phyloP scores from a whole-genome alignment of 2,888 invertebrate genomes.

The Thymelicus acteon region DNA sequence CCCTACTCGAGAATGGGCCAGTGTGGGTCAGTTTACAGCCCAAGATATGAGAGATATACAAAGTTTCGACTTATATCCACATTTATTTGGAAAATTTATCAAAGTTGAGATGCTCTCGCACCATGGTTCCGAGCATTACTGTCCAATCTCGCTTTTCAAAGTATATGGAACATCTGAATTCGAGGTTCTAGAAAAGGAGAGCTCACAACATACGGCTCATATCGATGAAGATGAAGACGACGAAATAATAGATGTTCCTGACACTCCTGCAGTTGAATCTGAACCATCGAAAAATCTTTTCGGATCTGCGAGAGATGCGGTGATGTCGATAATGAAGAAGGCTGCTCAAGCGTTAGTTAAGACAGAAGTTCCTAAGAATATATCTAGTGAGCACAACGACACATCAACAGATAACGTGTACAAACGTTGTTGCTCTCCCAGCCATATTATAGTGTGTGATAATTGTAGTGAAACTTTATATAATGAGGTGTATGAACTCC shows the following conservation, averaged over 20 bases:
- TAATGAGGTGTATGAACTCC: constrained; percentile 88
- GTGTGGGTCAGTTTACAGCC: constrained; percentile 94
- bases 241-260: constrained; percentile 86
- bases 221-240: constrained; percentile 88
- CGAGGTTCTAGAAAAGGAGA: constrained; percentile 94
- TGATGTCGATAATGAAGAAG: constrained; percentile 96
- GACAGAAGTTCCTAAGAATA: constrained; percentile 86
- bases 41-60: constrained; percentile 95
- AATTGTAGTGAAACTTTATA: constrained; percentile 90
- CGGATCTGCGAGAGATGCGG: constrained; percentile 95
- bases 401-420: constrained; percentile 71
- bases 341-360: constrained; percentile 94
- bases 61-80: constrained; percentile 91
- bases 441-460: constrained; percentile 89
- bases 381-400: constrained; percentile 78
- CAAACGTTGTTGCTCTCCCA: constrained; percentile 88
- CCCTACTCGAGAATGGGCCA: constrained; percentile 96
- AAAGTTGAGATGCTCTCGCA: constrained; percentile 97
- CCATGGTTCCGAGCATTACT: constrained; percentile 98
- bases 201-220: constrained; percentile 86
- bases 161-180: constrained; percentile 97
- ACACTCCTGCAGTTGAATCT: constrained; percentile 72
- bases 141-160: constrained; percentile 97
- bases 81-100: constrained; percentile 94
- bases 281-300: constrained; percentile 89